Conservation (phyloP, 2,797 vertebrate genomes). For the Eutrigla gurnardus region DNA sequence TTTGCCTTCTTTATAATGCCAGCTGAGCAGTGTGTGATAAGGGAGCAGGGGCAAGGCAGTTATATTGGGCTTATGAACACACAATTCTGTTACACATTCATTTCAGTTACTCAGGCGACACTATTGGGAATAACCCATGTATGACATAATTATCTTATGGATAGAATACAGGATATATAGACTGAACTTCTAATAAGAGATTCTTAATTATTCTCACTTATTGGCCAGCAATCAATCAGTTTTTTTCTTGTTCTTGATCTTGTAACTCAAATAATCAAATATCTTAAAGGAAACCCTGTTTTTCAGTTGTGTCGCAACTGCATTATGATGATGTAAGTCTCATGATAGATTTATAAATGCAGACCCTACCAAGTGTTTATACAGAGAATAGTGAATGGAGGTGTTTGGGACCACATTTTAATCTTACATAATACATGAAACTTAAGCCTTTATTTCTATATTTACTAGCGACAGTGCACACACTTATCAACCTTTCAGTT, state of each 20-base stretch:
- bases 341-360: neutral
- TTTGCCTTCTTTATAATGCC: constrained; percentile 54
- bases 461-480: neutral
- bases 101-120: neutral
- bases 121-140: neutral
- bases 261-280: neutral
- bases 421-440: neutral
- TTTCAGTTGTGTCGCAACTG: neutral
- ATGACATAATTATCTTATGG: too few relatives aligned
- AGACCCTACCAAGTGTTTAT: neutral
- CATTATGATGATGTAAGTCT: neutral
- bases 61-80: neutral
- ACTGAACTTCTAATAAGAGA: neutral
- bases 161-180: neutral
- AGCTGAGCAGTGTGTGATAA: constrained; percentile 10
- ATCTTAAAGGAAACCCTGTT: neutral
- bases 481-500: neutral
- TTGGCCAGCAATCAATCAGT: too few relatives aligned
- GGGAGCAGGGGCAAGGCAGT: neutral
- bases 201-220: neutral
- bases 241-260: neutral
- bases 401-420: neutral
- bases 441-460: neutral
- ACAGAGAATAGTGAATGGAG: neutral
- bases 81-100: too few relatives aligned